phyloP scores from a whole-genome alignment of 2,113 vertebrate genomes.

The Oryzias woworae region DNA sequence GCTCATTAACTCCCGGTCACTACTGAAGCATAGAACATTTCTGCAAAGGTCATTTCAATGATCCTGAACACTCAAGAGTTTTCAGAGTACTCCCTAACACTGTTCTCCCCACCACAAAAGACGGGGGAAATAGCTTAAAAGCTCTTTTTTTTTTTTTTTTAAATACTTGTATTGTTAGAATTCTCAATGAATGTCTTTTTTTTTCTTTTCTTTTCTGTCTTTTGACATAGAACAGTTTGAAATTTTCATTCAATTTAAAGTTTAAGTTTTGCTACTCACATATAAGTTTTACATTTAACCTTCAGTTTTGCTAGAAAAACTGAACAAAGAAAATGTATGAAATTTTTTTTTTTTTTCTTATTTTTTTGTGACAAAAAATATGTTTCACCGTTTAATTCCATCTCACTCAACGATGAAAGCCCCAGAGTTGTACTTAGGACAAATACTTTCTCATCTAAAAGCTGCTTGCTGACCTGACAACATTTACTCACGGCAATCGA shows the following conservation, averaged over 20 bases:
- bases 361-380: neutral
- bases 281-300: no score
- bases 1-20: conserved; percentile 64
- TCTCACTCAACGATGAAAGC: conserved; percentile 5
- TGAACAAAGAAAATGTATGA: no score
- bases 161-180: no score
- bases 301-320: no score
- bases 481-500: conserved; percentile 71
- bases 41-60: conserved; percentile 67
- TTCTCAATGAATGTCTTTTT: no score
- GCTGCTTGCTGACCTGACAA: conserved; percentile 58
- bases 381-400: conserved; percentile 4
- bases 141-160: no score
- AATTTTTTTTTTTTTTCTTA: no score
- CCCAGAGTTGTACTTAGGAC: conserved; percentile 40
- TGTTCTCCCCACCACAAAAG: conserved; percentile 24
- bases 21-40: conserved; percentile 53
- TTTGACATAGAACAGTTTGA: no score
- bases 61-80: conserved; percentile 24
- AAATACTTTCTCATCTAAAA: conserved; percentile 63
- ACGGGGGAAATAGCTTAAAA: conserved; percentile 5
- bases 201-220: no score
- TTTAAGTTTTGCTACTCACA: no score
- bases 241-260: no score
- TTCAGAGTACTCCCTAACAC: conserved; percentile 20